A percentile compares a stretch with the other conserved stretches of the same genome.
Evolutionary conservation across 1,140 invertebrate species (phyloP).

Genomic region (Linepithema humile): DNA sequence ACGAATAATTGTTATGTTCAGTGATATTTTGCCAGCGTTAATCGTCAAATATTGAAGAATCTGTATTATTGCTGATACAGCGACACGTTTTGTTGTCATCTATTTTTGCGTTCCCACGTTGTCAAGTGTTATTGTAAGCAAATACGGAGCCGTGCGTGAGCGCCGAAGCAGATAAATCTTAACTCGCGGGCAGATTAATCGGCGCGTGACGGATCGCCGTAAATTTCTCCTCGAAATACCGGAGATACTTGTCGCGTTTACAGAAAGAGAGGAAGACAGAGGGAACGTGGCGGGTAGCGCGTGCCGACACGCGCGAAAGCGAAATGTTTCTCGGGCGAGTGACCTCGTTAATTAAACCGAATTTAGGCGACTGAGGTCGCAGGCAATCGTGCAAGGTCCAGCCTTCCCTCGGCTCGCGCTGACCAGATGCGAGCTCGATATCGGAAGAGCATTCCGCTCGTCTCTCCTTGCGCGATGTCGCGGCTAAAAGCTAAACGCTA

Average conservation of each 20-base stretch:
- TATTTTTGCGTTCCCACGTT: not conserved
- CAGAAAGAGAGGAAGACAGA: not conserved
- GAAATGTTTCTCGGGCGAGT: conserved; percentile 10
- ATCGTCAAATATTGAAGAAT: not conserved
- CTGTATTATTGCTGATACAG: not conserved
- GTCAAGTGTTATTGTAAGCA: not conserved
- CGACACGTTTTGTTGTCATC: not conserved
- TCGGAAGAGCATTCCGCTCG: conserved; percentile 54
- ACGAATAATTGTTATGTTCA: not conserved
- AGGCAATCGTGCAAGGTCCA: conserved; percentile 53
- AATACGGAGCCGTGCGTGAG: not conserved
- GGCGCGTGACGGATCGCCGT: not conserved
- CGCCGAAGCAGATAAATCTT: not conserved
- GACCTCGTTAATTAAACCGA: conserved; percentile 65
- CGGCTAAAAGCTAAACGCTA: conserved; percentile 63
- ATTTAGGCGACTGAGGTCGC: conserved; percentile 72
- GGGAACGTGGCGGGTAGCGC: not conserved
- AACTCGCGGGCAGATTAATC: not conserved
- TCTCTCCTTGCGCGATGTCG: conserved; percentile 60
- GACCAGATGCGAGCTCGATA: conserved; percentile 36
- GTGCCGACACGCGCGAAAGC: conserved; percentile 4
- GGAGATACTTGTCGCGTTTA: not conserved
- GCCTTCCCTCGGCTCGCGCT: conserved; percentile 40
- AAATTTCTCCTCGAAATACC: not conserved
- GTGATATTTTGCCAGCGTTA: not conserved